phyloP scores from a whole-genome alignment of 2,888 invertebrate genomes.

The Plebejus anna region DNA sequence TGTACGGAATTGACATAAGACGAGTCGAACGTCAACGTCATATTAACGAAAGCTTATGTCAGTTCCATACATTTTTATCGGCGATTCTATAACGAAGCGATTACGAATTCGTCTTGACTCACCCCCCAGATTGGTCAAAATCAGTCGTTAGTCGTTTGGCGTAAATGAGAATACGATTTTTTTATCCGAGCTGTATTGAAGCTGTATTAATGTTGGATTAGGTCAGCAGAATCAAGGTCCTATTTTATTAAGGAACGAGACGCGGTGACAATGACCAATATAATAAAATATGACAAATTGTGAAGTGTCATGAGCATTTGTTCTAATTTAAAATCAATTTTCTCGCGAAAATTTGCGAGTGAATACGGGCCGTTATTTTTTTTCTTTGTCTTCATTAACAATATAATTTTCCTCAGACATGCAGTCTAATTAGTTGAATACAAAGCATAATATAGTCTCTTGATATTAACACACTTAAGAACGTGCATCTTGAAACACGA shows the following conservation, averaged over 20 bases:
- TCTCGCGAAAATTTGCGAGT: neutral
- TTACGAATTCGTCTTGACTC: too few relatives aligned
- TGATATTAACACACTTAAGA: constrained; percentile 4
- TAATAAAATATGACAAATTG: constrained; percentile 20
- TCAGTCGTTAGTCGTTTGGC: neutral
- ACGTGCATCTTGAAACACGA: neutral
- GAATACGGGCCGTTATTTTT: neutral
- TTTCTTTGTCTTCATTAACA: constrained; percentile 5
- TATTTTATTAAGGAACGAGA: constrained; percentile 14
- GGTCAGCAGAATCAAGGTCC: neutral
- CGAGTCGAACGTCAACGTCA: too few relatives aligned
- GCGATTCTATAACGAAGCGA: too few relatives aligned
- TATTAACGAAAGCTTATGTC: too few relatives aligned
- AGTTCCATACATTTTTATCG: too few relatives aligned
- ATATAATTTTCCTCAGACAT: neutral
- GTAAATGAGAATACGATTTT: neutral
- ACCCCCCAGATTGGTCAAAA: neutral
- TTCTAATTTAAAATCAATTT: constrained; percentile 17
- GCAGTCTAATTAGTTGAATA: constrained; percentile 16
- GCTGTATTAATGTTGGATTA: neutral
- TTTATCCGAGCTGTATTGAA: neutral
- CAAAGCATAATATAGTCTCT: neutral
- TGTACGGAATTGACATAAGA: too few relatives aligned
- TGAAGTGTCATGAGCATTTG: constrained; percentile 1
- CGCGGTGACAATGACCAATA: constrained; percentile 1